Percentiles rank a stretch among this genome's conserved stretches.
These are phyloP conservation scores for Meta bourneti DNA, from an alignment of 2,888 invertebrate genomes.

Conservation along the genomic window DNA sequence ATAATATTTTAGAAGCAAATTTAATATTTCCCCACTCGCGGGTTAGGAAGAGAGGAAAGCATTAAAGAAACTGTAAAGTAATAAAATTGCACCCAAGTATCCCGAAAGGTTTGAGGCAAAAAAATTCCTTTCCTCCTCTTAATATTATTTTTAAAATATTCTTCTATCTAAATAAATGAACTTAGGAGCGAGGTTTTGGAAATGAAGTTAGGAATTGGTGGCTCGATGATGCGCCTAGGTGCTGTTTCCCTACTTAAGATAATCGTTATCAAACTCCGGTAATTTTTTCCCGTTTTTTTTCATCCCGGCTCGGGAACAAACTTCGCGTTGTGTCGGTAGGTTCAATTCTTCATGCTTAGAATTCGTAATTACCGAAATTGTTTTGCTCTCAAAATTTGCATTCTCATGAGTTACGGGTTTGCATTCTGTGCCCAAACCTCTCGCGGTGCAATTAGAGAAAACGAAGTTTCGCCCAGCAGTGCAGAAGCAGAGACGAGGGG, in stretches of 20 bases:
- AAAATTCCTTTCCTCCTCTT: constrained; percentile 1
- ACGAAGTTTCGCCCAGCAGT: constrained; percentile 60
- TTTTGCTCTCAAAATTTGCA: constrained; percentile 70
- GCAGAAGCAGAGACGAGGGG: background rate
- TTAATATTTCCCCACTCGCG: constrained; percentile 49
- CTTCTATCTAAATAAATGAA: constrained; percentile 62
- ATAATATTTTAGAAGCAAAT: constrained; percentile 68
- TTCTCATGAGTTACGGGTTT: constrained; percentile 73
- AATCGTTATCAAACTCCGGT: constrained; percentile 69
- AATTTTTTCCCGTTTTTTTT: constrained; percentile 17
- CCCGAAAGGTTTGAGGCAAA: constrained; percentile 24
- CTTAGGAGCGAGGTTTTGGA: constrained; percentile 65
- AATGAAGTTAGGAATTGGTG: constrained; percentile 68
- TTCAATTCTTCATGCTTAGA: constrained; percentile 67
- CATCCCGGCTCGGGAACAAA: background rate
- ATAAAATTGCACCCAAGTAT: constrained; percentile 51
- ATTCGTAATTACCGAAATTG: constrained; percentile 76
- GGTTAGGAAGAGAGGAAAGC: constrained; percentile 25
- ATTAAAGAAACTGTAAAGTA: constrained; percentile 59
- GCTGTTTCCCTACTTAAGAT: constrained; percentile 61
- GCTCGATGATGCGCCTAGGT: background rate
- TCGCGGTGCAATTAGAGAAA: constrained; percentile 70
- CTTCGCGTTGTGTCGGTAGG: constrained; percentile 22
- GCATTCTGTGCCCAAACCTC: constrained; percentile 58
- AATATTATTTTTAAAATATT: constrained; percentile 63